Evolutionary conservation across 2,888 invertebrate genomes (phyloP).

Genomic region (Dryomyza anilis): DNA sequence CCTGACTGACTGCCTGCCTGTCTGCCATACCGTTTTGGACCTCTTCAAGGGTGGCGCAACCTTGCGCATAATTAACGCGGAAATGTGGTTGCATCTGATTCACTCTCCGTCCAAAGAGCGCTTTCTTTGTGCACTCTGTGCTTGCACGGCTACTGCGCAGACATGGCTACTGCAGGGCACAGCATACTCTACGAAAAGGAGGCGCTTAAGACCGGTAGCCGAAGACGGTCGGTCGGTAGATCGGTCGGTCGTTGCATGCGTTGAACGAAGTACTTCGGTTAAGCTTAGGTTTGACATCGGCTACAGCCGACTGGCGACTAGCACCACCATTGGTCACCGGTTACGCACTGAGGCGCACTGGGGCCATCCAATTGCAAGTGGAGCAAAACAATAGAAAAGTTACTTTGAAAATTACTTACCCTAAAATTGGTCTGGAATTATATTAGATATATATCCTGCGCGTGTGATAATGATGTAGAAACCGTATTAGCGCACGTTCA

Average conservation of each 20-base stretch:
- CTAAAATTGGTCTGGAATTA: too few relatives aligned
- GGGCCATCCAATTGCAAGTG: neutral
- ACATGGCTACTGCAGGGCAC: too few relatives aligned
- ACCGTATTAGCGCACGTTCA: neutral
- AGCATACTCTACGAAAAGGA: constrained; percentile 46
- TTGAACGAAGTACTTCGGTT: constrained; percentile 22
- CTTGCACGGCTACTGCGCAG: too few relatives aligned
- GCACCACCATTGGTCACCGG: constrained; percentile 28
- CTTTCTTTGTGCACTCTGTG: neutral
- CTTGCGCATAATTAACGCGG: neutral
- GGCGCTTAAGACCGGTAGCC: constrained; percentile 61
- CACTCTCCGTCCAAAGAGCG: neutral
- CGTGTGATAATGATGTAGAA: too few relatives aligned
- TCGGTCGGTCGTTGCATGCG: constrained; percentile 15
- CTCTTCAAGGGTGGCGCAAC: neutral
- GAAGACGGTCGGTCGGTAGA: too few relatives aligned
- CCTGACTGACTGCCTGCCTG: too few relatives aligned
- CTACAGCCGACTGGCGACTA: neutral
- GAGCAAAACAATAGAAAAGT: neutral
- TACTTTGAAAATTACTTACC: constrained; percentile 2
- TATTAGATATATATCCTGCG: too few relatives aligned
- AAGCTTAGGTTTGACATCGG: constrained; percentile 10
- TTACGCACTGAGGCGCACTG: too few relatives aligned
- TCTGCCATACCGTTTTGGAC: too few relatives aligned
- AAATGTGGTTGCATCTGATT: neutral